Evolutionary conservation across 1,140 invertebrate species (phyloP), one percentile per base, ranked within the genome.

Genomic region (Coelopa frigida): DNA sequence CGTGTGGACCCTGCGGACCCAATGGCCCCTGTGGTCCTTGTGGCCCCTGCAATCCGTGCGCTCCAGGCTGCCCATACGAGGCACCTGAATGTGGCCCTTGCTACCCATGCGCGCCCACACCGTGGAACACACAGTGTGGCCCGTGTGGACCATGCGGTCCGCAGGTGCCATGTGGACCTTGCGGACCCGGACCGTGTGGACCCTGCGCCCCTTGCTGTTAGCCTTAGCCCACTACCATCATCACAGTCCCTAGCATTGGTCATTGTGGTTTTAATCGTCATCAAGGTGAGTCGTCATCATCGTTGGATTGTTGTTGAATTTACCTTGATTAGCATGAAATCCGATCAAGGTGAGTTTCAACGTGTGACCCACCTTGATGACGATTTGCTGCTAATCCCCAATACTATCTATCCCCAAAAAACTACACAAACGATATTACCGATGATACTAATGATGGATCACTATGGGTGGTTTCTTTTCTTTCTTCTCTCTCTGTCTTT

Each of bases 191-290:
- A 17, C 47, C 51, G 1, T 52, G 50, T 23, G 42, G 43, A 36
- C 48, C 48, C 5, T 57, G 55, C 46, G 53, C 50, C 8, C 50
- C 55, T 2, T 32, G 39, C n/a, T 53, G 40, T 46, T 46, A 39
- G 26, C 33, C 3, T 37, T 11, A 79, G 78, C 26, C 78, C 72
- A n/a, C 81, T 59, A 24, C 79, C 80, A 3, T 71, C 78, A 12
- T 79, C n/a, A 29, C 22, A 40, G 14, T 8, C 27, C 4, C 5
- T 5, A 5, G 8, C 17, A 41, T 18, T 49, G 38, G 11, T 33
- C n/a, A 3, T 17, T n/a, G 12, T n/a, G n/a, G n/a, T n/a, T n/a
- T n/a, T n/a, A 36, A 21, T 12, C 15, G 32, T 43, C 49, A 31
- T 55, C 56, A 56, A 55, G 54, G 56, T 56, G 52, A 55, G 56